phyloP scores from a whole-genome alignment of 2,888 invertebrate species.

The Corythucha ciliata region DNA sequence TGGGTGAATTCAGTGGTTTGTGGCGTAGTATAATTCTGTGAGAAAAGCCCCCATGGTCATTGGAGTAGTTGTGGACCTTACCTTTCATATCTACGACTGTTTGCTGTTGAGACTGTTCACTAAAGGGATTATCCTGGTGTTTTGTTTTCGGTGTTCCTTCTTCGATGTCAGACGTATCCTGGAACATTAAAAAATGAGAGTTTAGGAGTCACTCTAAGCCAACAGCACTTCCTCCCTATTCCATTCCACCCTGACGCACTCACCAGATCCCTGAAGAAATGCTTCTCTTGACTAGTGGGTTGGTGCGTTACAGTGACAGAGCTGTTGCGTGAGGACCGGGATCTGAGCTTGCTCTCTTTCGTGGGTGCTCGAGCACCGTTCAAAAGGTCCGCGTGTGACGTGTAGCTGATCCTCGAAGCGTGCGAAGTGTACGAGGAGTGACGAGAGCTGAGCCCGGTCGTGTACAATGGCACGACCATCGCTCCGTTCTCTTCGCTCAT shows the following conservation, averaged over 20 bases:
- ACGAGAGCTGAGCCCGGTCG: constrained; percentile 73
- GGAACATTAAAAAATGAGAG: constrained; percentile 13
- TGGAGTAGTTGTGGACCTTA: constrained; percentile 39
- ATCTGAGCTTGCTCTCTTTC: constrained; percentile 74
- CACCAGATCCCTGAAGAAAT: constrained; percentile 63
- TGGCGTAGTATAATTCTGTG: too few species aligned
- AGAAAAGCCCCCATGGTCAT: too few species aligned
- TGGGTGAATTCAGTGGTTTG: too few species aligned
- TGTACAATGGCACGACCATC: constrained; percentile 85
- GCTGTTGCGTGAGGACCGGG: constrained; percentile 59
- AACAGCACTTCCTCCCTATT: background rate
- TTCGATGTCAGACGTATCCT: constrained; percentile 34
- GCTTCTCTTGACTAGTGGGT: constrained; percentile 50
- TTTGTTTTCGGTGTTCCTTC: constrained; percentile 43
- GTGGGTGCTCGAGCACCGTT: constrained; percentile 53
- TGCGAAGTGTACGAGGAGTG: constrained; percentile 95
- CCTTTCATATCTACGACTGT: constrained; percentile 93
- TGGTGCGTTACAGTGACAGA: constrained; percentile 47
- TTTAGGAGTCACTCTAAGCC: background rate
- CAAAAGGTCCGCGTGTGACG: constrained; percentile 84
- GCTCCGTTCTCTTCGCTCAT: constrained; percentile 97
- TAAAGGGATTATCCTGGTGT: constrained; percentile 84
- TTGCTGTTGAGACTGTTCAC: constrained; percentile 75
- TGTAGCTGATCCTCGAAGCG: constrained; percentile 85
- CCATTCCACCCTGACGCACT: constrained; percentile 39